phyloP scores from a whole-genome alignment of 2,797 vertebrate genomes.

The Nannoperca australis region DNA sequence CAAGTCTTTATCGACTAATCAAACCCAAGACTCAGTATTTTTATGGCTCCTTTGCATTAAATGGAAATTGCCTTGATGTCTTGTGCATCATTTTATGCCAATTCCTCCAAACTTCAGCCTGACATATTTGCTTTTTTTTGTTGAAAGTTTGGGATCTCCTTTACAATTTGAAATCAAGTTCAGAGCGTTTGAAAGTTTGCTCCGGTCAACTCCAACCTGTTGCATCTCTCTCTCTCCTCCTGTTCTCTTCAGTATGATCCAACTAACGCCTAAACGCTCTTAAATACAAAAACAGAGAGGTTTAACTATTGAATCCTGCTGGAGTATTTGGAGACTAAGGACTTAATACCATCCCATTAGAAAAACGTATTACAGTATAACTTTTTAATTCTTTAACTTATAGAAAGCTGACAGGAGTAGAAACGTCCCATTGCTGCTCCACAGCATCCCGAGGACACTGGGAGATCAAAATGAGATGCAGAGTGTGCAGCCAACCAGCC shows the following conservation, averaged over 20 bases:
- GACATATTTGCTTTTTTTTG: neutral
- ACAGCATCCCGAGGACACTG: constrained; percentile 26
- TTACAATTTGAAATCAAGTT: neutral
- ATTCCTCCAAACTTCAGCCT: neutral
- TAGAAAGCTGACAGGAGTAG: neutral
- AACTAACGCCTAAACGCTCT: neutral
- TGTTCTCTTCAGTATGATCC: too few relatives aligned
- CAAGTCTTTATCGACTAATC: neutral
- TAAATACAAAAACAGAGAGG: neutral
- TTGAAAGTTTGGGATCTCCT: neutral
- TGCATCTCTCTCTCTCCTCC: neutral
- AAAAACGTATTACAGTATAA: neutral
- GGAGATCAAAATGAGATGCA: constrained; percentile 67
- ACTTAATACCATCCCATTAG: neutral
- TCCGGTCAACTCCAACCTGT: neutral
- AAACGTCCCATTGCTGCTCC: constrained; percentile 21
- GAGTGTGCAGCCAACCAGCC: constrained; percentile 70
- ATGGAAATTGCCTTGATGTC: neutral
- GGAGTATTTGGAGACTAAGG: neutral
- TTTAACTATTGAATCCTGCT: neutral
- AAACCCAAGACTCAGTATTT: neutral
- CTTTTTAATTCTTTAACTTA: neutral
- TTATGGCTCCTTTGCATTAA: neutral
- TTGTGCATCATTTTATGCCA: neutral
- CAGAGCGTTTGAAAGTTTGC: too few relatives aligned